Conservation (phyloP, 2,113 vertebrate species). For the Ciconia boyciana region DNA sequence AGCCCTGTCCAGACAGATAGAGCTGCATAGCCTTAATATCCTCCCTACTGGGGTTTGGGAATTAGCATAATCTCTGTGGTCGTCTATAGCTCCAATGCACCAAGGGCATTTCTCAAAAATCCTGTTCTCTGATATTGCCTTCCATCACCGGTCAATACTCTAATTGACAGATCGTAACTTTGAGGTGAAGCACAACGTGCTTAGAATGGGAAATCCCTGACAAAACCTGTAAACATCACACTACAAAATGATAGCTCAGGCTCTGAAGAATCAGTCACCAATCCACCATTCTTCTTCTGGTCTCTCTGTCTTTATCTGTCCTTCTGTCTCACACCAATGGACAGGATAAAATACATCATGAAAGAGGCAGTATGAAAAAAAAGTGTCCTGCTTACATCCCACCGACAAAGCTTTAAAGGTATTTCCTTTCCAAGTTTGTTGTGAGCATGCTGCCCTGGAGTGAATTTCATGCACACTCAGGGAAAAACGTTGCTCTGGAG, state of each 20-base stretch:
- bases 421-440: neutral
- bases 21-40: neutral
- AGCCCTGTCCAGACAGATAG: neutral
- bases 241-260: neutral
- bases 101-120: neutral
- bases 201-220: conserved; percentile 20
- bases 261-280: neutral
- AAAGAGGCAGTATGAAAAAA: neutral
- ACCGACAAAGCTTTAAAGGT: neutral
- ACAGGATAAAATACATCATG: neutral
- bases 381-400: neutral
- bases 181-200: conserved; percentile 5
- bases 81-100: neutral
- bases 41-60: neutral
- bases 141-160: conserved; percentile 3
- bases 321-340: neutral
- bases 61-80: neutral
- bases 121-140: conserved; percentile 10
- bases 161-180: conserved; percentile 21
- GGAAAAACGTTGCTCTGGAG: neutral
- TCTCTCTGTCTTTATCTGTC: neutral
- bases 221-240: neutral
- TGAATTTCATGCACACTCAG: neutral
- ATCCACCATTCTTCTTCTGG: neutral
- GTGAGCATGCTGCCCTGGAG: neutral